phyloP scores from a whole-genome alignment of 2,113 vertebrate species.

The Lycocorax pyrrhopterus region DNA sequence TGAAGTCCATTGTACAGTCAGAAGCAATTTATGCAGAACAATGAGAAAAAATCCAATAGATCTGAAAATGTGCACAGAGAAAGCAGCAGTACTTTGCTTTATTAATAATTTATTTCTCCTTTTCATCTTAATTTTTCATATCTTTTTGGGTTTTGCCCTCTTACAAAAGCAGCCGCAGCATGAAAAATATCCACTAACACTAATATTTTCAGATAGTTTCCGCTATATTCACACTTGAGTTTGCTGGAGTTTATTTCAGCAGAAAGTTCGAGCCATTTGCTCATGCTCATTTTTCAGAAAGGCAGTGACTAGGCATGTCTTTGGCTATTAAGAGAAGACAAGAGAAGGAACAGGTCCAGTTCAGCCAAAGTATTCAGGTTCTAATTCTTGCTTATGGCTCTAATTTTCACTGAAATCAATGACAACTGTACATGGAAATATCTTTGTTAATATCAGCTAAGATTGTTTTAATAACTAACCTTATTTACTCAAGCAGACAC shows the following conservation, averaged over 20 bases:
- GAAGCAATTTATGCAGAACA: conserved; percentile 59
- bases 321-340: neutral
- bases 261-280: neutral
- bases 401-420: neutral
- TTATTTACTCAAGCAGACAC: neutral
- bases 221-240: neutral
- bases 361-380: neutral
- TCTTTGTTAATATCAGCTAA: neutral
- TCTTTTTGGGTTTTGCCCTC: neutral
- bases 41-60: conserved; percentile 55
- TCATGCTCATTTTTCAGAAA: neutral
- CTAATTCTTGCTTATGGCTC: neutral
- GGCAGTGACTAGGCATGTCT: neutral
- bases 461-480: neutral
- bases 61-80: conserved; percentile 21
- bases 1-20: conserved; percentile 50
- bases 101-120: conserved; percentile 60
- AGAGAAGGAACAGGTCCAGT: neutral
- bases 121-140: conserved; percentile 57
- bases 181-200: conserved; percentile 8
- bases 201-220: neutral
- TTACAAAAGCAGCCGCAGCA: neutral
- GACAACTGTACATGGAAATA: neutral
- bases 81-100: conserved; percentile 41
- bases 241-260: neutral